Base-by-base conservation (phyloP, 1,140 invertebrate genomes). In the Chironomus striatipennis region DNA sequence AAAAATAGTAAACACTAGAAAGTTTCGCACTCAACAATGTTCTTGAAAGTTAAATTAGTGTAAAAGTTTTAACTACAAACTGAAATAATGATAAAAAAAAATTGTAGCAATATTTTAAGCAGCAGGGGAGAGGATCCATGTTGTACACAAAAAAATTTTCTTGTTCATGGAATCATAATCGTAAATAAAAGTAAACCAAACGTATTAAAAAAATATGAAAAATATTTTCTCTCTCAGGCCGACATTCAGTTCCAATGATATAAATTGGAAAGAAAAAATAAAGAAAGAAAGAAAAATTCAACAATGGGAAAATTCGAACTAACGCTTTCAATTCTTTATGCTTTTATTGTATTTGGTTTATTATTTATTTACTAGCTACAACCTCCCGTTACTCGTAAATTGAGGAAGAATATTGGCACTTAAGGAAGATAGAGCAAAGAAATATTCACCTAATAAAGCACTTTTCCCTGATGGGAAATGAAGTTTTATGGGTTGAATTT, bases 161-260 rank as follows among this genome's bases (percentile, higher is more conserved):
- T n/a, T 57, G 47, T 57, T 57, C 47, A 57, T 57, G 47, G 47
- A n/a, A 57, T n/a, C n/a, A 57, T 57, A 57, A 57, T 57, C 47
- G 47, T 57, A 57, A 57, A 57, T 57, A 57, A 57, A 57, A n/a
- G 8, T 15, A n/a, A 57, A 57, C 9, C 12, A 10, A 57, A 57
- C 9, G 5, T 57, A n/a, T n/a, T n/a, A 5, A 15, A 57, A 15
- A 15, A 57, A 15, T 15, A 57, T n/a, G n/a, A 57, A 57, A 57
- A 57, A n/a, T 12, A n/a, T 57, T 57, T 57, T 57, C n/a, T 57
- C 8, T 10, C 8, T 15, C 47, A 34, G 5, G 24, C 24, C 24
- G 8, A 15, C 4, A 12, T 57, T 57, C 47, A 57, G n/a, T 57
- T 57, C n/a, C 47, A 57, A 57, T 34, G 24, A 34, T 34, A 34